Conservation (phyloP, 2,888 invertebrate species). For the Nephrocerus scutellatus region DNA sequence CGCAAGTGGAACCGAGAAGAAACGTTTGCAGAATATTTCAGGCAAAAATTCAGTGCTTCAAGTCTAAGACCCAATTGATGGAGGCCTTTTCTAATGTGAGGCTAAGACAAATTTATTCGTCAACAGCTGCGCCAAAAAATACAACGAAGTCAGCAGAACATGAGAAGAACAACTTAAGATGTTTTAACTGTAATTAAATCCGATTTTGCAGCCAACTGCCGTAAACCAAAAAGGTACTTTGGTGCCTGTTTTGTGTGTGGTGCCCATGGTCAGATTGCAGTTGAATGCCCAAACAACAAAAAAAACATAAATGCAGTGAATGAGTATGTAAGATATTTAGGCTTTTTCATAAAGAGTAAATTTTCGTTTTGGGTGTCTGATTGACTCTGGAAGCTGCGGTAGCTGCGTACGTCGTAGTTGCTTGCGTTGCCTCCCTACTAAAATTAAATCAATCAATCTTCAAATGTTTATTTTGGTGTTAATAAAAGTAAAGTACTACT, state of each 20-base stretch:
- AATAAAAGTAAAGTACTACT: background rate
- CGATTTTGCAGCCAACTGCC: slow-evolving; percentile 13
- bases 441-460: background rate
- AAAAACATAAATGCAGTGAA: too few species aligned
- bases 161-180: background rate
- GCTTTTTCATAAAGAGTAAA: too few species aligned
- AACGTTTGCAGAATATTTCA: slow-evolving; percentile 14
- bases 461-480: background rate
- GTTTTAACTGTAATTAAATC: slow-evolving; percentile 11
- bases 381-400: slow-evolving; percentile 2
- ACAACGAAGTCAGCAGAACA: background rate
- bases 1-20: slow-evolving; percentile 15
- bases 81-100: slow-evolving; percentile 10
- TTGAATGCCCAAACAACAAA: slow-evolving; percentile 6
- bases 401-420: too few species aligned
- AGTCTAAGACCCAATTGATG: slow-evolving; percentile 8
- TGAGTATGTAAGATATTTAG: too few species aligned
- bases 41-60: slow-evolving; percentile 15
- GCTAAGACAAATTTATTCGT: too few species aligned
- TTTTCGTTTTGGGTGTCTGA: background rate
- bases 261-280: slow-evolving; percentile 1
- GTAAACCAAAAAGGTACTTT: slow-evolving; percentile 5
- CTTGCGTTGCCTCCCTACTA: too few species aligned
- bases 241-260: slow-evolving; percentile 13
- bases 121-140: too few species aligned